Evolutionary conservation across 2,113 vertebrate genomes (phyloP).

Genomic region (Thamnaconus septentrionalis): DNA sequence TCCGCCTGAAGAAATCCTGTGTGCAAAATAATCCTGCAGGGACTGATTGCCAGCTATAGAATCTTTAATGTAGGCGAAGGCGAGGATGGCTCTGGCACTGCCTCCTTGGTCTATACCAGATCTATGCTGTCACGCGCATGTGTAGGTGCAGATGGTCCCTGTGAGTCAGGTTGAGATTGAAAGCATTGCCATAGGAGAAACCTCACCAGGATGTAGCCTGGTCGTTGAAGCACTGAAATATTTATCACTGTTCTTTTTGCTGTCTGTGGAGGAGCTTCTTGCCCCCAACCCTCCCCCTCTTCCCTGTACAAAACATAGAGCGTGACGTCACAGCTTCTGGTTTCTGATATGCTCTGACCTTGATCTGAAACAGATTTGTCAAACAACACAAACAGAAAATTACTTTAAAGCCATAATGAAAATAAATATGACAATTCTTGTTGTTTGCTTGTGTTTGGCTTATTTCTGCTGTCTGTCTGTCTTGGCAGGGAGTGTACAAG

Average conservation of each 20-base stretch:
- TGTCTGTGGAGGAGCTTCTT: slow-evolving; percentile 31
- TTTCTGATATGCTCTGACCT: slow-evolving; percentile 1
- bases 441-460: slow-evolving; percentile 3
- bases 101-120: not conserved
- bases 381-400: slow-evolving; percentile 23
- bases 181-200: slow-evolving; percentile 36
- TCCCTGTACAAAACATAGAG: slow-evolving; percentile 3
- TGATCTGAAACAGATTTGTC: slow-evolving; percentile 26
- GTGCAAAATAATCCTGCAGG: slow-evolving; percentile 18
- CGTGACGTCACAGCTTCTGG: slow-evolving; percentile 27
- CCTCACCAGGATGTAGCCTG: slow-evolving; percentile 3
- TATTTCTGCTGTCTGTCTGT: slow-evolving; percentile 2
- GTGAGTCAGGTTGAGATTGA: slow-evolving; percentile 3
- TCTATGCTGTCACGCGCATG: slow-evolving; percentile 32
- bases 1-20: not conserved
- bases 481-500: not conserved
- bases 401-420: slow-evolving; percentile 48
- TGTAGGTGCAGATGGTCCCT: not conserved
- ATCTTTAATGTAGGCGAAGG: too few relatives aligned
- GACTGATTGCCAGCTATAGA: not conserved
- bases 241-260: slow-evolving; percentile 34
- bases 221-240: slow-evolving; percentile 41
- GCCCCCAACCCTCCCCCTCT: not conserved
- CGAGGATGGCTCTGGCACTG: too few relatives aligned
- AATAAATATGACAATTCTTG: slow-evolving; percentile 58